Evolutionary conservation across 1,140 invertebrate genomes (phyloP).

Genomic region (Heliconius himera): DNA sequence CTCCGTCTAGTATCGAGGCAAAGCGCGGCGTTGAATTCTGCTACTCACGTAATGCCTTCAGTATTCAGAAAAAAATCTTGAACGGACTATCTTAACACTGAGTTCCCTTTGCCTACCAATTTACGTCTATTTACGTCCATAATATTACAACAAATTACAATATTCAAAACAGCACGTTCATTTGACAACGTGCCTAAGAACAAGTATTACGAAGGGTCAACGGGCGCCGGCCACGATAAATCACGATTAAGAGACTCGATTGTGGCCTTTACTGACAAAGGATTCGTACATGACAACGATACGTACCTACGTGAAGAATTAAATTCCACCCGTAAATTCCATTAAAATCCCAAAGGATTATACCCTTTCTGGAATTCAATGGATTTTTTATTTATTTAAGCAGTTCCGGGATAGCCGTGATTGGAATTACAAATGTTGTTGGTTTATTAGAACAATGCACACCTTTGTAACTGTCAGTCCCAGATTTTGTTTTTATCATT

Average conservation of each 20-base stretch:
- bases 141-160: conserved; percentile 8
- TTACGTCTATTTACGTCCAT: background rate
- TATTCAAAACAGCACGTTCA: conserved; percentile 19
- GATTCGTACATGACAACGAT: conserved; percentile 46
- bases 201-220: conserved; percentile 32
- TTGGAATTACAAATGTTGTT: conserved; percentile 5
- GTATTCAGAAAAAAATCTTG: too few species aligned
- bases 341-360: conserved; percentile 10
- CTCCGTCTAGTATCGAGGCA: too few species aligned
- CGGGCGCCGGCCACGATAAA: conserved; percentile 48
- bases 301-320: conserved; percentile 49
- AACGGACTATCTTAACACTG: too few species aligned
- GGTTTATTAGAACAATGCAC: background rate
- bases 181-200: conserved; percentile 24
- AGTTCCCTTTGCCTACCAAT: too few species aligned
- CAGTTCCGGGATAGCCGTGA: conserved; percentile 4
- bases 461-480: conserved; percentile 12
- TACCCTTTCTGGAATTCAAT: background rate
- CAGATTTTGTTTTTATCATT: background rate
- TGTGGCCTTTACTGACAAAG: conserved; percentile 55
- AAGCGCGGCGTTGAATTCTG: too few species aligned
- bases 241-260: conserved; percentile 55
- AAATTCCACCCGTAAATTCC: conserved; percentile 36
- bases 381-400: conserved; percentile 1
- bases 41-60: too few species aligned